A percentile compares a stretch with the other conserved stretches of the same genome.
Conservation (phyloP, 2,797 vertebrate genomes). For the Manis pentadactyla region DNA sequence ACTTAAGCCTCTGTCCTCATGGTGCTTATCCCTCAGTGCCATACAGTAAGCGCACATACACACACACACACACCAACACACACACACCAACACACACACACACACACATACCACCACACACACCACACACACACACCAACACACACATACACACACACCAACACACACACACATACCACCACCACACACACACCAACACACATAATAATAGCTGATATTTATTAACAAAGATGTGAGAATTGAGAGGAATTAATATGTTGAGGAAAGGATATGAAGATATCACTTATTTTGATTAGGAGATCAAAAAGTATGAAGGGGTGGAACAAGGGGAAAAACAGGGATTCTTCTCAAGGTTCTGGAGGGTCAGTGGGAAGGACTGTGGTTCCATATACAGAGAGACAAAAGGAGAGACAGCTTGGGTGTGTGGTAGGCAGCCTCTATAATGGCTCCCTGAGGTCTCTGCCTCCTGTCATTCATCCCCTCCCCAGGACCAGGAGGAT, state of each 20-base stretch:
- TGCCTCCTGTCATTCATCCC: not conserved
- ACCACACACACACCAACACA: no score
- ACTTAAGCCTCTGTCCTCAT: no score
- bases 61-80: fast-evolving
- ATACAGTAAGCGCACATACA: not conserved
- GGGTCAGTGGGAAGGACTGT: not conserved
- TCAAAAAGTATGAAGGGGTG: not conserved
- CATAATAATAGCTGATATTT: not conserved
- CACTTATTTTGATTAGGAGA: not conserved
- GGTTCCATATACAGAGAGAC: not conserved
- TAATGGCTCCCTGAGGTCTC: not conserved
- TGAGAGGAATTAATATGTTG: not conserved
- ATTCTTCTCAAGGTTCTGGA: not conserved
- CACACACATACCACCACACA: not conserved
- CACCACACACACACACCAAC: no score
- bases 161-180: fast-evolving
- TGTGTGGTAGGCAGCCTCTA: not conserved
- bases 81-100: no score
- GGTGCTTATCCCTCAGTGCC: not conserved
- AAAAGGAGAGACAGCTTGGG: not conserved
- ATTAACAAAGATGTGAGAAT: not conserved
- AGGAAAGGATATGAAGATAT: not conserved
- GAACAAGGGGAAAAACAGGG: not conserved
- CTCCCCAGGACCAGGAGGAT: not conserved
- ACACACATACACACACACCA: no score